phyloP scores from a whole-genome alignment of 2,797 vertebrate genomes.

The Lepus oiostolus region DNA sequence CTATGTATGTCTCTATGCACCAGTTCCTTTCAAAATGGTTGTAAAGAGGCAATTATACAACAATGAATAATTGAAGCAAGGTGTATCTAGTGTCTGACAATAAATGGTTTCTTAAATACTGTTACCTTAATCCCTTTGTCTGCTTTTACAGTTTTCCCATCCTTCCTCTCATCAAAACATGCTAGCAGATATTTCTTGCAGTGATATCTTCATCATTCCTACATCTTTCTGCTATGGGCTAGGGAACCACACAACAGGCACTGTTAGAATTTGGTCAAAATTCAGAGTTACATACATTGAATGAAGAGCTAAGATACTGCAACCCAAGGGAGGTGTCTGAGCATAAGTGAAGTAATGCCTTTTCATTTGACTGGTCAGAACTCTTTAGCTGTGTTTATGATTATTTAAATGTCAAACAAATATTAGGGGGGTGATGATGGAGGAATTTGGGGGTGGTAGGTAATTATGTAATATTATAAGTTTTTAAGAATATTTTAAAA shows the following conservation, averaged over 20 bases:
- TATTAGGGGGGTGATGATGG: neutral
- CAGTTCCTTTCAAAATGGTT: slow-evolving; percentile 38
- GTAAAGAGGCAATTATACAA: slow-evolving; percentile 31
- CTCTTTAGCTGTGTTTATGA: neutral
- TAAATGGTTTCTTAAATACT: neutral
- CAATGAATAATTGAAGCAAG: neutral
- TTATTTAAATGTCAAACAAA: slow-evolving; percentile 23
- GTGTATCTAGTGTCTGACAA: neutral
- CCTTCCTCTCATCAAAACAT: neutral
- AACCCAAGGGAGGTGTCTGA: neutral
- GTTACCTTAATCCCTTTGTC: slow-evolving; percentile 13
- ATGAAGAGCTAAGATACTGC: neutral
- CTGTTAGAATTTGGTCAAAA: slow-evolving; percentile 15
- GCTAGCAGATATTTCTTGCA: neutral
- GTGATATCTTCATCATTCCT: neutral
- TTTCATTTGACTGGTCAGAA: neutral
- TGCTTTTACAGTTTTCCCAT: slow-evolving; percentile 39
- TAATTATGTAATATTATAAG: neutral
- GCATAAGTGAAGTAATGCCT: neutral
- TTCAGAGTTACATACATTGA: neutral
- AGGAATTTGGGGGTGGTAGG: neutral
- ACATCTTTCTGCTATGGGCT: neutral
- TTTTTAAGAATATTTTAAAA: slow-evolving; percentile 29
- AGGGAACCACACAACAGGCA: neutral
- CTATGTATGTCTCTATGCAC: neutral